Evolutionary conservation across 2,113 vertebrate genomes (phyloP).

Genomic region (Pseudolaguvia tuberculata): DNA sequence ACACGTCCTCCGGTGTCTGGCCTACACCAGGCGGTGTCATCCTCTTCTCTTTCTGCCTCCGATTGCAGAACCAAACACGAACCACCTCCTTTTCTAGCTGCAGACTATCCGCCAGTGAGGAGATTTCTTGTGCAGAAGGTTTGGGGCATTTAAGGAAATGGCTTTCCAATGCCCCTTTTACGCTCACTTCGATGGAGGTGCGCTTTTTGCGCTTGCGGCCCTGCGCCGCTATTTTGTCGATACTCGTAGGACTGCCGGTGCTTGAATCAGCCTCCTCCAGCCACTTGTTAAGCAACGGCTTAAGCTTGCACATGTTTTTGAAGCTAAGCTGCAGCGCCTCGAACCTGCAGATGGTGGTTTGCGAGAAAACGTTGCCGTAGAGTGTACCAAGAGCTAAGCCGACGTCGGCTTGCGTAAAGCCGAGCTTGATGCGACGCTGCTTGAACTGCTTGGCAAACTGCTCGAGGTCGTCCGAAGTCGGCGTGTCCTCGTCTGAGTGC

Average conservation of each 20-base stretch:
- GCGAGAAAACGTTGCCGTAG: constrained; percentile 83
- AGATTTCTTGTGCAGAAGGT: constrained; percentile 94
- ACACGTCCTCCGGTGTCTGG: constrained; percentile 91
- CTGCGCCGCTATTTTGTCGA: constrained; percentile 90
- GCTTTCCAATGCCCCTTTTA: constrained; percentile 88
- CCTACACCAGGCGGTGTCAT: constrained; percentile 95
- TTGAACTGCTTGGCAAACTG: constrained; percentile 88
- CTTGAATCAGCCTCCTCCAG: constrained; percentile 88
- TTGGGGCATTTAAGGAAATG: constrained; percentile 97
- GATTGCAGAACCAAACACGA: constrained; percentile 97
- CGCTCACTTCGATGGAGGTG: constrained; percentile 91
- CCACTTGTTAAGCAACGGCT: constrained; percentile 86
- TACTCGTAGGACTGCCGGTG: constrained; percentile 85
- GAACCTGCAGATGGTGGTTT: constrained; percentile 84
- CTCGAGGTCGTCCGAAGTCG: constrained; percentile 84
- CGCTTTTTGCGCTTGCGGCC: constrained; percentile 91
- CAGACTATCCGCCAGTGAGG: constrained; percentile 82
- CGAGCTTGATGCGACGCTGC: constrained; percentile 83
- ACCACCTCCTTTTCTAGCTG: constrained; percentile 93
- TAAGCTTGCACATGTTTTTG: constrained; percentile 86
- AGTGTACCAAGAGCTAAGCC: constrained; percentile 79
- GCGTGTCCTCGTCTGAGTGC: constrained; percentile 89
- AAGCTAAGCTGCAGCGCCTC: constrained; percentile 85
- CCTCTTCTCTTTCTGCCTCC: constrained; percentile 95
- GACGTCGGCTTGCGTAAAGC: constrained; percentile 85